Evolutionary conservation across 2,113 vertebrate genomes (phyloP).

Genomic region (Parus major): DNA sequence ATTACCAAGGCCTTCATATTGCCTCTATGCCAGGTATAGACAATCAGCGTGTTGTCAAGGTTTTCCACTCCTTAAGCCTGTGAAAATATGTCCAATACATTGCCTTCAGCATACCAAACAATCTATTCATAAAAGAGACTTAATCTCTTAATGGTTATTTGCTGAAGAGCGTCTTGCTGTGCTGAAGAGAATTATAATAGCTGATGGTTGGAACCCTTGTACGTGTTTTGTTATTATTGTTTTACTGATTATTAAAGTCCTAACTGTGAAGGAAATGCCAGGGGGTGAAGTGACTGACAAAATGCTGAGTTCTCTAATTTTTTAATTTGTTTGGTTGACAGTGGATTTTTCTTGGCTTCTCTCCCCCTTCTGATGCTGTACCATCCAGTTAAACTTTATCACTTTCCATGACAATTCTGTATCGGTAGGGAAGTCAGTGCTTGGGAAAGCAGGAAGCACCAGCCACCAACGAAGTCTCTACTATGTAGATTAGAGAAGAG

Average conservation of each 20-base stretch:
- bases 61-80: not conserved
- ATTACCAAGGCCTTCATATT: not conserved
- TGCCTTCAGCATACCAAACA: slow-evolving; percentile 20
- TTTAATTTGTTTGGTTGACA: slow-evolving; percentile 1
- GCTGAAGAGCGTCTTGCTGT: slow-evolving; percentile 45
- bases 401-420: not conserved
- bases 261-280: not conserved
- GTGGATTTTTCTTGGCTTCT: not conserved
- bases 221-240: slow-evolving; percentile 52
- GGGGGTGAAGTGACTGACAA: not conserved
- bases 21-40: not conserved
- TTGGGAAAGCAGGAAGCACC: not conserved
- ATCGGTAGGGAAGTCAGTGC: not conserved
- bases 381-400: not conserved
- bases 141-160: slow-evolving; percentile 59
- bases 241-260: slow-evolving; percentile 53
- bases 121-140: slow-evolving; percentile 48
- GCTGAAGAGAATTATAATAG: slow-evolving; percentile 40
- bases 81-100: slow-evolving; percentile 40
- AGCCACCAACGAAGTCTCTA: not conserved
- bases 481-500: not conserved
- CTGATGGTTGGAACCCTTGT: slow-evolving; percentile 10
- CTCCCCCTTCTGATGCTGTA: not conserved
- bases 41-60: not conserved
- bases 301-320: not conserved